phyloP scores from a whole-genome alignment of 1,140 invertebrate species.

The Drosophila repletoides region DNA sequence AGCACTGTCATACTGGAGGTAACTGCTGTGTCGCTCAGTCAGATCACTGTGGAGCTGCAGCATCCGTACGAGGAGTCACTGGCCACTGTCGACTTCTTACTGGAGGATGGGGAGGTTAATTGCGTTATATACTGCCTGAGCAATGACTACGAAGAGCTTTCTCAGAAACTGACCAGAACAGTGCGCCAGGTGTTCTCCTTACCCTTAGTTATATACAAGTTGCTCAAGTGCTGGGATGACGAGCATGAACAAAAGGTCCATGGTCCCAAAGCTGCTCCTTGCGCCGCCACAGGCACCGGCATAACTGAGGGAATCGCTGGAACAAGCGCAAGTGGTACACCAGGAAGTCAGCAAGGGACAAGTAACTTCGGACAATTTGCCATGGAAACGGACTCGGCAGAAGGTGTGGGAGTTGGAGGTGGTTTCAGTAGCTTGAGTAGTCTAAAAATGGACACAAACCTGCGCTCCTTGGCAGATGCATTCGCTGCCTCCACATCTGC shows the following conservation, averaged over 20 bases:
- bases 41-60: conserved; percentile 94
- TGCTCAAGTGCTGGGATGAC: conserved; percentile 87
- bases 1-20: conserved; percentile 95
- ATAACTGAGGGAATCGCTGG: conserved; percentile 49
- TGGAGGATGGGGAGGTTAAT: conserved; percentile 90
- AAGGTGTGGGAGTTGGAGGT: conserved; percentile 28
- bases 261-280: conserved; percentile 24
- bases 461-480: conserved; percentile 59
- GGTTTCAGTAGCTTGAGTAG: conserved; percentile 48
- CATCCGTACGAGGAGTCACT: conserved; percentile 96
- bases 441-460: conserved; percentile 59
- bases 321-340: conserved; percentile 7
- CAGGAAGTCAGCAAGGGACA: conserved; percentile 3
- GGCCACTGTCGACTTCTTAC: conserved; percentile 94
- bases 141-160: conserved; percentile 84
- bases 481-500: conserved; percentile 66
- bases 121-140: conserved; percentile 86
- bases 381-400: conserved; percentile 36
- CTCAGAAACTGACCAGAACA: conserved; percentile 91
- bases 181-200: conserved; percentile 95
- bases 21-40: conserved; percentile 93
- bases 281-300: conserved; percentile 83
- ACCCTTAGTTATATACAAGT: conserved; percentile 90
- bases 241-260: conserved; percentile 84
- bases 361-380: conserved; percentile 52